Base-by-base conservation (phyloP, 2,888 invertebrate genomes). In the Caradrina clavipalpis region DNA sequence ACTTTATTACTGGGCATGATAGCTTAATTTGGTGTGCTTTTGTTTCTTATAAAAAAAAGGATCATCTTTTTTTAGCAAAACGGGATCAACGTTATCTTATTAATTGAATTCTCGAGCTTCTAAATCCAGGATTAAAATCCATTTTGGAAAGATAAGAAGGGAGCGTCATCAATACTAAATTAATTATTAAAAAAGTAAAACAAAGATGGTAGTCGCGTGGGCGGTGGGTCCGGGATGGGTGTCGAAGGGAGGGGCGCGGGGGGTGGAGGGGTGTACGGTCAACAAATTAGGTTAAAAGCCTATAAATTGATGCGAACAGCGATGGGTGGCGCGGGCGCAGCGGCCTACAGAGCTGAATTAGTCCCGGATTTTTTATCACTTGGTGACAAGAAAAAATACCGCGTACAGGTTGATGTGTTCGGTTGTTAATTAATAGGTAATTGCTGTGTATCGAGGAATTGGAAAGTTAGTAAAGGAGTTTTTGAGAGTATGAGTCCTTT, bases 231-330 rank as follows among this genome's bases (percentile, higher is more conserved):
- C 56, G 73, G 73, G 68, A 56, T 45, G 75, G 82, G 75, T 78
- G 80, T 67, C 21, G 77, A 69, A 63, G 73, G 39, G 71, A 53
- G 66, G 73, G 69, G 69, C 70, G 69, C 5, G 77, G 80, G 75
- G 35, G 31, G 39, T 26, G 26, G 7, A 19, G 21, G 80, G 79
- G 78, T 78, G 87, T 86, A 87, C 86, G 86, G 85, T 84, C 92
- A 94, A 95, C 95, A 95, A 95, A 96, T 96, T 95, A 95, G 94
- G 92, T 93, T 95, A 95, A 95, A 95, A 95, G 95, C 94, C 94
- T 93, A 95, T 95, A 95, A 96, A 95, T 95, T 93, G 92, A 94
- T 92, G 93, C 92, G 91, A 92, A 91, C 92, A 91, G 92, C 92
- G 86, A 89, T 95, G 95, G 94, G 95, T 95, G 95, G 95, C 93